Evolutionary conservation across 2,888 invertebrate species (phyloP).

Genomic region (Troides helena): DNA sequence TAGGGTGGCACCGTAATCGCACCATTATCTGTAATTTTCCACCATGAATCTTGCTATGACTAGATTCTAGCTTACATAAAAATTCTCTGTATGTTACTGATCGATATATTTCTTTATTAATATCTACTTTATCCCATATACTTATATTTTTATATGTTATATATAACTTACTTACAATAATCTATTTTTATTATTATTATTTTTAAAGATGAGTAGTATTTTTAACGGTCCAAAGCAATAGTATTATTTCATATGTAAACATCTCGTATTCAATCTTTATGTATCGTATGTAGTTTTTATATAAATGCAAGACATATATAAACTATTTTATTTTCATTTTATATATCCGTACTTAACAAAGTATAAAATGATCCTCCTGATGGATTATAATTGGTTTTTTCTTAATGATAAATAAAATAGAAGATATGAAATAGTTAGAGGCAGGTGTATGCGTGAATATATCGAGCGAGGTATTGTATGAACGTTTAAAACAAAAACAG

Average conservation of each 20-base stretch:
- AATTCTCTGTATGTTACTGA: neutral
- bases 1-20: slow-evolving; percentile 66
- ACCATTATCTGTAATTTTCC: slow-evolving; percentile 78
- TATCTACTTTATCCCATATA: neutral
- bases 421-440: slow-evolving; percentile 12
- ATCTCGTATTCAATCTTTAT: too few relatives aligned
- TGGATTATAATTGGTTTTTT: neutral
- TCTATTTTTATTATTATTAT: too few relatives aligned
- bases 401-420: neutral
- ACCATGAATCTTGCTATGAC: slow-evolving; percentile 69
- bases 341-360: too few relatives aligned
- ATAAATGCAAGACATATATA: too few relatives aligned
- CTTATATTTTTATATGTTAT: too few relatives aligned
- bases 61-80: slow-evolving; percentile 53
- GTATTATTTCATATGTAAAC: too few relatives aligned
- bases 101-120: neutral
- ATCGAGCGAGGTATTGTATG: slow-evolving; percentile 20
- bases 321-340: too few relatives aligned
- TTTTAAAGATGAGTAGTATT: too few relatives aligned
- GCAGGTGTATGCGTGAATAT: slow-evolving; percentile 32
- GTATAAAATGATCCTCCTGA: neutral
- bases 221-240: too few relatives aligned
- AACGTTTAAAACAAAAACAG: slow-evolving; percentile 62
- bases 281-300: too few relatives aligned
- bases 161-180: too few relatives aligned